Base-by-base conservation (phyloP, 2,113 vertebrate species). In the Lanius ludovicianus region DNA sequence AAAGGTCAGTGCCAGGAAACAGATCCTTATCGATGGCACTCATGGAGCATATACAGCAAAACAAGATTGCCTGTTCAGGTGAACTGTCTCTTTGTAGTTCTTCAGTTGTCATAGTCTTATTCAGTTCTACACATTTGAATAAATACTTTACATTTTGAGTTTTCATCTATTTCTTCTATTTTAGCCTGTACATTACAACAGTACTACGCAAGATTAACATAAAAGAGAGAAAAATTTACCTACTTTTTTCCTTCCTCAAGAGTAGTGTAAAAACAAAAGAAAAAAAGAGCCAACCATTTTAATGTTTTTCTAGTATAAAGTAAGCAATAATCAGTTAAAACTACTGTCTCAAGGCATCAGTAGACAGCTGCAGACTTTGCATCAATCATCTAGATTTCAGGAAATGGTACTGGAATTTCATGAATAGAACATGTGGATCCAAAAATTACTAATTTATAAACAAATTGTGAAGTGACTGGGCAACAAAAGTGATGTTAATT, bases 1-100 rank as follows among this genome's bases (percentile, higher is more conserved):
- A 89, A 95, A 96, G 76, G 84, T 94, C 91, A 95, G 8, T 71
- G 41, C 4, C 76, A 90, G 88, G 83, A 95, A 93, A 41, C 21
- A 79, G 78, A 92, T 65, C 4, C 2, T 65, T 85, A 75, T 47
- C 63, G 60, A 23, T 9, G 4, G 35, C 28, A n/a, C 3, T 91
- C 13, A 30, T 31, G 39, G 24, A 83, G 33, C 78, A 27, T 16
- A 35, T n/a, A n/a, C 4, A 57, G n/a, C 60, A 35, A 53, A 88
- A 89, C 17, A 84, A 56, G 31, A 7, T 23, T 88, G 7, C 46
- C 31, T 42, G 3, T 76, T 87, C 8, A 59, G 19, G 33, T 85
- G 67, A 50, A 56, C 11, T 10, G 4, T 41, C 8, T 78, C 62
- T 89, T 84, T 13, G 12, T 5, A 33, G 16, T 57, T 79, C 22